Percentiles rank a stretch among this genome's conserved stretches.
Evolutionary conservation across 2,888 invertebrate genomes (phyloP).

Genomic region (Stenichneumon culpator): DNA sequence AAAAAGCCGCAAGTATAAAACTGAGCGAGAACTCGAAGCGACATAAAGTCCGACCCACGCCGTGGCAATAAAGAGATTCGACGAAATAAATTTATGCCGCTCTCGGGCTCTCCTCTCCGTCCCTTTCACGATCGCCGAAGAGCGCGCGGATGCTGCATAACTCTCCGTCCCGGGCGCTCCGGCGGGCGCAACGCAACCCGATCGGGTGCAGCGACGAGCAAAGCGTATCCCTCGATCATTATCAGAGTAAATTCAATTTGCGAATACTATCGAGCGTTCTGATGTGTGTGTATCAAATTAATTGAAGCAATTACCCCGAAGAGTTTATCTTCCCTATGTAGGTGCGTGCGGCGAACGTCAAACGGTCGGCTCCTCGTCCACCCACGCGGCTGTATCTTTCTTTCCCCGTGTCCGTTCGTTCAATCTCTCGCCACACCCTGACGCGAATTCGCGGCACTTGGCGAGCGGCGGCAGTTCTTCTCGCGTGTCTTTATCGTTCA

Average conservation of each 20-base stretch:
- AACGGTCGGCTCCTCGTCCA: slow-evolving; percentile 55
- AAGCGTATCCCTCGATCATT: slow-evolving; percentile 25
- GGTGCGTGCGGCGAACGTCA: slow-evolving; percentile 40
- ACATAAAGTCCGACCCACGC: slow-evolving; percentile 61
- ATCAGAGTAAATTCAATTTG: slow-evolving; percentile 54
- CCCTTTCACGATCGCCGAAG: slow-evolving; percentile 38
- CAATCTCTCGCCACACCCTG: slow-evolving; percentile 58
- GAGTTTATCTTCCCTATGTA: slow-evolving; percentile 35
- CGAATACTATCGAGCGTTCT: slow-evolving; percentile 29
- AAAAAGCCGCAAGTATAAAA: slow-evolving; percentile 47
- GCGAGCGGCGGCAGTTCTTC: slow-evolving; percentile 8
- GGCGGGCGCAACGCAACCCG: background rate
- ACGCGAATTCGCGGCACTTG: slow-evolving; percentile 51
- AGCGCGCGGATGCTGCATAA: slow-evolving; percentile 13
- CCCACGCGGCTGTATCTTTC: slow-evolving; percentile 66
- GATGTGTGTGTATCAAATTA: slow-evolving; percentile 46
- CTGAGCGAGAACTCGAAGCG: slow-evolving; percentile 42
- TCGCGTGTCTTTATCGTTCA: slow-evolving; percentile 23
- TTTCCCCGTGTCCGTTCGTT: slow-evolving; percentile 51
- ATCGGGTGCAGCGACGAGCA: background rate
- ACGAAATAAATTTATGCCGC: slow-evolving; percentile 60
- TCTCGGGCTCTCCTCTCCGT: slow-evolving; percentile 8
- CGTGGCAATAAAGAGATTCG: slow-evolving; percentile 59
- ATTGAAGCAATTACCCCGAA: slow-evolving; percentile 52
- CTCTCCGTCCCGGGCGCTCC: background rate